A percentile compares a stretch with the other conserved stretches of the same genome.
Conservation (phyloP, 2,888 invertebrate genomes). For the Hypsopygia costalis region DNA sequence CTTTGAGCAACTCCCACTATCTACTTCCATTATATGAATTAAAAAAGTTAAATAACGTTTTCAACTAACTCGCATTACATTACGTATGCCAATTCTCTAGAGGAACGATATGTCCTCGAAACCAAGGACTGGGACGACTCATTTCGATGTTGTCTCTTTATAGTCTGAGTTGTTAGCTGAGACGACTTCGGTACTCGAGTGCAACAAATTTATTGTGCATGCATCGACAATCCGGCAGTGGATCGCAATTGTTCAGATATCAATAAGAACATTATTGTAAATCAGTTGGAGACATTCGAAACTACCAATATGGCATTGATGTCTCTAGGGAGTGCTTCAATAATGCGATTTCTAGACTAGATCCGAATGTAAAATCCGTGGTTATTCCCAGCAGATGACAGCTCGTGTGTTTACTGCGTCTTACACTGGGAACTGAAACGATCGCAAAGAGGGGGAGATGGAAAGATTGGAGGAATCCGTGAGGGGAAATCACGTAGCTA, state of each 20-base stretch:
- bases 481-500: constrained; percentile 66
- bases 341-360: constrained; percentile 62
- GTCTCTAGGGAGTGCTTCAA: constrained; percentile 49
- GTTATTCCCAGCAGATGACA: constrained; percentile 63
- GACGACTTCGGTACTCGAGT: not conserved
- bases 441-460: constrained; percentile 42
- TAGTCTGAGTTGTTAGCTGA: constrained; percentile 10
- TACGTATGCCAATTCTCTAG: constrained; percentile 40
- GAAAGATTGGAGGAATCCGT: constrained; percentile 63
- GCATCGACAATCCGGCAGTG: constrained; percentile 1
- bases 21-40: constrained; percentile 38
- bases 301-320: constrained; percentile 36
- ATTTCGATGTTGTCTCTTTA: constrained; percentile 35
- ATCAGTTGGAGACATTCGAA: constrained; percentile 34
- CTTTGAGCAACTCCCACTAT: too few species aligned
- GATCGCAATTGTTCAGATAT: constrained; percentile 4
- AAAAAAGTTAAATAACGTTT: constrained; percentile 43
- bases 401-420: constrained; percentile 56
- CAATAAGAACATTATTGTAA: constrained; percentile 20
- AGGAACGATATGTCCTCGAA: constrained; percentile 24
- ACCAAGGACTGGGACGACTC: constrained; percentile 32
- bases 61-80: constrained; percentile 34
- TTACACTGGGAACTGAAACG: constrained; percentile 34
- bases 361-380: constrained; percentile 57
- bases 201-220: constrained; percentile 1